These are phyloP conservation scores for Okamejei kenojei DNA, from an alignment of 2,797 vertebrate species.

Conservation along the genomic window DNA sequence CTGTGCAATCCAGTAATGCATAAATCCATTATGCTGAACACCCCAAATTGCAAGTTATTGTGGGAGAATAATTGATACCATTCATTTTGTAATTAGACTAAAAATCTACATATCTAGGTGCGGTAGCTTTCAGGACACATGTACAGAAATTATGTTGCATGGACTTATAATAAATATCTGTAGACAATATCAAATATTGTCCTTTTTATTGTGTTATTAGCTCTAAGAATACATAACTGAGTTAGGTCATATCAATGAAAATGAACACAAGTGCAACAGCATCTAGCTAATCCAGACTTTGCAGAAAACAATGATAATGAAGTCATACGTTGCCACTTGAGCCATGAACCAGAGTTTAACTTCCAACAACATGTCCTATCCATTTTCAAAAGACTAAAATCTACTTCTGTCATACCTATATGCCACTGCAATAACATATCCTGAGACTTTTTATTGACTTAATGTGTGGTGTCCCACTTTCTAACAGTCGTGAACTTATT, in stretches of 20 bases:
- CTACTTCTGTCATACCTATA: not conserved
- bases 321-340: not conserved
- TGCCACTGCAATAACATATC: not conserved
- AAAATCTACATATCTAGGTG: not conserved
- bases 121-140: not conserved
- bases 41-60: not conserved
- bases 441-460: not conserved
- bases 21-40: not conserved
- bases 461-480: not conserved
- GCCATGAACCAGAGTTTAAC: not conserved
- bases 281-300: not conserved
- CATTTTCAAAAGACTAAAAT: not conserved
- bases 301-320: not conserved
- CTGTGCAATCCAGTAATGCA: not conserved
- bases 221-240: not conserved
- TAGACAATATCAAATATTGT: not conserved
- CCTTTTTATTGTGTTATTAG: not conserved
- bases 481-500: not conserved
- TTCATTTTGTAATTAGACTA: no score
- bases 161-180: no score
- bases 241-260: not conserved
- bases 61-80: not conserved
- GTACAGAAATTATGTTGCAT: not conserved
- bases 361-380: not conserved
- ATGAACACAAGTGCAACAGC: not conserved